Evolutionary conservation across 2,113 vertebrate species (phyloP), one percentile per base, ranked within the genome.

Genomic region (Bubo scandiacus): DNA sequence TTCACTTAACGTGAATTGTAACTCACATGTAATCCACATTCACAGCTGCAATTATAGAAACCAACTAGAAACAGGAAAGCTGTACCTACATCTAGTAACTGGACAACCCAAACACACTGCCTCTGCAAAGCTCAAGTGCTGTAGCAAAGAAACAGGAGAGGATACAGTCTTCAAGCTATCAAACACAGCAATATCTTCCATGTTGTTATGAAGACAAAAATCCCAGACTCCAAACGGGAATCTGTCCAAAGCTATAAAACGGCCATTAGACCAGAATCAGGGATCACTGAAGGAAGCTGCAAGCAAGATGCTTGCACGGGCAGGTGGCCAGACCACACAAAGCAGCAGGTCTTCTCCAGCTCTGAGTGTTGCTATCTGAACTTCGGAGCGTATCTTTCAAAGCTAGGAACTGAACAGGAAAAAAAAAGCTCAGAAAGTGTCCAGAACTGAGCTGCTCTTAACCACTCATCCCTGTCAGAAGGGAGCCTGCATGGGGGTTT

Each of bases 401-500:
- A 81, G 57, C 34, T 42, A 54, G 51, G 55, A 91, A 58, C 29
- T 12, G 8, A 74, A 58, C 11, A 57, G 15, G 52, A 38, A 61
- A 81, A 51, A 62, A 36, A 47, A 8, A 49, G 22, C 6, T 3
- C n/a, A 72, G 58, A 84, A 62, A 20, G 30, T 5, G 6, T 26
- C 40, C 34, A 71, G 55, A 85, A 68, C 29, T 10, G 51, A 85
- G 55, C 40, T 84, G 40, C 49, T 70, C 3, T 1, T 57, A 91
- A 66, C 1, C 21, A 38, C 2, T 0, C 40, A 62, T 34, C 30
- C 13, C 32, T 6, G 2, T 18, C 32, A 68, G 62, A 80, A 58
- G 29, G 29, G 26, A 90, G 40, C 16, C 43, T n/a, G 68, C 19
- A 52, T 0, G 0, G 21, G 38, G 23, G 4, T 11, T 43, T 86